phyloP scores from a whole-genome alignment of 1,140 invertebrate genomes.

The Spodoptera litura region DNA sequence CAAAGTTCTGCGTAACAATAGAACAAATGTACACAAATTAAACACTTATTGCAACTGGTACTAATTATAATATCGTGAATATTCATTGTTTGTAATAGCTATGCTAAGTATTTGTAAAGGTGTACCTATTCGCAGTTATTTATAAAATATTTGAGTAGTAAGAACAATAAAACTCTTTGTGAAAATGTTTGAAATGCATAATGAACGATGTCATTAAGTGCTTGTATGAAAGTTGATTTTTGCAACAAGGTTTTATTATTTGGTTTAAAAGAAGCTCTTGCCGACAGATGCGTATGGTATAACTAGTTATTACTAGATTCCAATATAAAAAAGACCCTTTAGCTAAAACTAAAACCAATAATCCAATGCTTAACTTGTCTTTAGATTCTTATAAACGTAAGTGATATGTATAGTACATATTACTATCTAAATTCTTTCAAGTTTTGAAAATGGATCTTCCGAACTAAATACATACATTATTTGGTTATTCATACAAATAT shows the following conservation, averaged over 20 bases:
- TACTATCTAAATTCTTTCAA: no score
- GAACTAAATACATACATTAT: no score
- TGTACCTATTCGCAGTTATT: neutral
- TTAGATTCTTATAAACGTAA: no score
- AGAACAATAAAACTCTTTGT: conserved; percentile 6
- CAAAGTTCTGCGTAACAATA: conserved; percentile 18
- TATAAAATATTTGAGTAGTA: neutral
- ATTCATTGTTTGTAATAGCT: conserved; percentile 31
- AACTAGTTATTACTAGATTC: no score
- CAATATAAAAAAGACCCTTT: no score
- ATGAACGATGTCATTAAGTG: neutral
- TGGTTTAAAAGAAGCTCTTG: no score
- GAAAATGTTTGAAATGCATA: neutral
- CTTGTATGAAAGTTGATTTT: neutral
- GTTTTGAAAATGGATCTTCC: no score
- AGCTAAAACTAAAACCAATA: no score
- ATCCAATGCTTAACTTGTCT: no score
- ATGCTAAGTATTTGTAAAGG: conserved; percentile 1
- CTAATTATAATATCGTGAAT: conserved; percentile 41
- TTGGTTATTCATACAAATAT: no score
- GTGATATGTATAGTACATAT: no score
- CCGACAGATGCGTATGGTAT: no score
- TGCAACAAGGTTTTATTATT: neutral
- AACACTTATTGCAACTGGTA: conserved; percentile 25
- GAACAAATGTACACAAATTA: conserved; percentile 28